Conservation (phyloP, 2,113 vertebrate genomes). For the Thermophis baileyi region DNA sequence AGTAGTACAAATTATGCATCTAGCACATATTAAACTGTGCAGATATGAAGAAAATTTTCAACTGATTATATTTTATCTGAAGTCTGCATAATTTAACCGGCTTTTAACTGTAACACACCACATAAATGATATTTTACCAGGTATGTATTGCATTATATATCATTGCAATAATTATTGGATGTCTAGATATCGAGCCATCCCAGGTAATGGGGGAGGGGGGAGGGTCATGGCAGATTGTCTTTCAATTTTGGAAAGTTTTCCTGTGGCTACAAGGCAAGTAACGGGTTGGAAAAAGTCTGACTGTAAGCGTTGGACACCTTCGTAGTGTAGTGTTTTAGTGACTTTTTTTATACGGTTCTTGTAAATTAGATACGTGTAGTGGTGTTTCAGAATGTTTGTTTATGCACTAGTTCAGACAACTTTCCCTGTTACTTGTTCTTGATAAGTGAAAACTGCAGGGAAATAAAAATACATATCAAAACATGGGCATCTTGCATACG, state of each 20-base stretch:
- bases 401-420: constrained; percentile 88
- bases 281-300: constrained; percentile 88
- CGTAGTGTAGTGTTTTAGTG: constrained; percentile 82
- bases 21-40: constrained; percentile 70
- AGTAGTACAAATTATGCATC: constrained; percentile 78
- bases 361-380: constrained; percentile 84
- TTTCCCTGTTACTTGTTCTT: constrained; percentile 93
- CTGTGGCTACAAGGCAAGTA: constrained; percentile 88
- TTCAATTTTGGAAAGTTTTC: constrained; percentile 79
- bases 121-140: constrained; percentile 78
- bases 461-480: constrained; percentile 89
- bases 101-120: constrained; percentile 80
- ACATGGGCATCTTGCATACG: constrained; percentile 71
- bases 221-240: constrained; percentile 78
- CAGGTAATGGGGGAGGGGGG: constrained; percentile 69
- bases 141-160: constrained; percentile 81
- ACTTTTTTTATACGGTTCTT: constrained; percentile 87
- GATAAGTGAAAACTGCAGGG: constrained; percentile 87
- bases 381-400: constrained; percentile 84
- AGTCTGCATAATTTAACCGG: constrained; percentile 80
- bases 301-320: constrained; percentile 81
- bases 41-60: constrained; percentile 72
- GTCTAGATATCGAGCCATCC: constrained; percentile 79
- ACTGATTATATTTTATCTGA: constrained; percentile 74
- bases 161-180: constrained; percentile 83